Evolutionary conservation across 2,888 invertebrate species (phyloP).

Genomic region (Drosophila emarginata): DNA sequence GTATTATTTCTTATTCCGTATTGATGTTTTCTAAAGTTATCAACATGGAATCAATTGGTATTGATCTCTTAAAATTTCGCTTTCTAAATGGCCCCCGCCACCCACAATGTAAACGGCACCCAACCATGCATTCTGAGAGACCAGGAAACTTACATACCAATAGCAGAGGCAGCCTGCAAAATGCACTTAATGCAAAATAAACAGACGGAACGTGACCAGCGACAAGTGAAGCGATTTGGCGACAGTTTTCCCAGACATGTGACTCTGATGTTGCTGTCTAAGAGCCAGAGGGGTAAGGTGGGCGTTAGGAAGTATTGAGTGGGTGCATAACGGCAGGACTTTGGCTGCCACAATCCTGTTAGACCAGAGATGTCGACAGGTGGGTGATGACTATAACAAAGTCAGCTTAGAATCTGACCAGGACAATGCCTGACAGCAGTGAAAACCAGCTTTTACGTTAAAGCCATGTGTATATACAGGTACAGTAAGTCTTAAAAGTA

Average conservation of each 20-base stretch:
- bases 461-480: too few relatives aligned
- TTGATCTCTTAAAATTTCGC: too few relatives aligned
- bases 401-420: constrained; percentile 1
- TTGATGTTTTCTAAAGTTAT: too few relatives aligned
- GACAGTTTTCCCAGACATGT: constrained; percentile 40
- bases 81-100: neutral
- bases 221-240: constrained; percentile 48
- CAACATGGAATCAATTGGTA: too few relatives aligned
- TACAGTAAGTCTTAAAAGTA: constrained; percentile 4
- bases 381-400: constrained; percentile 4
- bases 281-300: constrained; percentile 1
- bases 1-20: too few relatives aligned
- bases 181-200: constrained; percentile 44
- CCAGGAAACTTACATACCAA: too few relatives aligned
- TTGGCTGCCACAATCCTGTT: neutral
- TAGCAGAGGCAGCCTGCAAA: constrained; percentile 30
- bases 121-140: neutral
- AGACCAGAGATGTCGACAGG: constrained; percentile 1
- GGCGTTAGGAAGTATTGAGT: neutral
- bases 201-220: constrained; percentile 56
- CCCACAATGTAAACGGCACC: neutral
- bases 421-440: neutral
- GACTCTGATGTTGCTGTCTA: constrained; percentile 14
- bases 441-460: neutral
- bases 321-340: too few relatives aligned